Evolutionary conservation across 1,140 invertebrate genomes (phyloP).

Genomic region (Gerris buenoi): DNA sequence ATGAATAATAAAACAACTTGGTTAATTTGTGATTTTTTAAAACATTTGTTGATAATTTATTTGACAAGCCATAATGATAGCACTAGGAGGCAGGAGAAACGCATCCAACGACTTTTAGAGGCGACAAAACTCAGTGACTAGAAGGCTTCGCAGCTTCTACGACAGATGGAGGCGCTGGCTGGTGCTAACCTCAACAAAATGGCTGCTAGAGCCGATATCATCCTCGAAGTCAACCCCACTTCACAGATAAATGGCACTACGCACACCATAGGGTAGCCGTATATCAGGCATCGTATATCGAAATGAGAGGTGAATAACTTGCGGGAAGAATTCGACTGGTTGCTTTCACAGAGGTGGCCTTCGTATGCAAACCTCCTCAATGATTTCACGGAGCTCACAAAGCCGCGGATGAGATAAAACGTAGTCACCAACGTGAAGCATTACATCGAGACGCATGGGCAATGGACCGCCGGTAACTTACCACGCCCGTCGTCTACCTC

Average conservation of each 20-base stretch:
- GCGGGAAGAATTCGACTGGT: neutral
- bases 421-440: neutral
- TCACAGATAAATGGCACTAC: neutral
- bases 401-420: neutral
- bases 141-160: neutral
- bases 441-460: conserved; percentile 17
- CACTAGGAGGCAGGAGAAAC: neutral
- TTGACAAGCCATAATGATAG: too few species aligned
- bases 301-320: neutral
- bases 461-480: conserved; percentile 27
- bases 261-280: neutral
- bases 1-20: too few species aligned
- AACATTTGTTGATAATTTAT: too few species aligned
- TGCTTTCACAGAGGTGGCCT: neutral
- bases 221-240: neutral
- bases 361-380: neutral
- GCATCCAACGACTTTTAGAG: neutral
- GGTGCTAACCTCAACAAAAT: neutral
- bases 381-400: neutral
- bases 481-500: conserved; percentile 27
- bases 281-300: too few species aligned
- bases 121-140: neutral
- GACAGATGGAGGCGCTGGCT: neutral
- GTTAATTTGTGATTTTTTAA: too few species aligned
- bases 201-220: neutral